Conservation (phyloP, 1,140 invertebrate species). For the Elymnias hypermnestra region DNA sequence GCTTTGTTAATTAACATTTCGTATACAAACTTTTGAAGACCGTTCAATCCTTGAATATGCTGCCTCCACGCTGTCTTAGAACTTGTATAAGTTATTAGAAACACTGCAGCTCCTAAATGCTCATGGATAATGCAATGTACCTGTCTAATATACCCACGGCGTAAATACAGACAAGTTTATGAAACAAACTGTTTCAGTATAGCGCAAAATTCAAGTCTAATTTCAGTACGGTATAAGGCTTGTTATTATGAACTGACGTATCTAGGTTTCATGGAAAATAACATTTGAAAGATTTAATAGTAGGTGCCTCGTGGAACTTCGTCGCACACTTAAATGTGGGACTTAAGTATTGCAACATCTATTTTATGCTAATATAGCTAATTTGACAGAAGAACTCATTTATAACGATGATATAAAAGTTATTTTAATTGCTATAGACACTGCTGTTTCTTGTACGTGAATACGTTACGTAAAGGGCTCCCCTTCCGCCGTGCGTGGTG, state of each 20-base stretch:
- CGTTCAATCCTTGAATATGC: constrained; percentile 11
- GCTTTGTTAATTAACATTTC: constrained; percentile 9
- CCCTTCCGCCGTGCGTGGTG: too few relatives aligned
- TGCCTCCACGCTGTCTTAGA: constrained; percentile 10
- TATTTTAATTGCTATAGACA: too few relatives aligned
- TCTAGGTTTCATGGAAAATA: too few relatives aligned
- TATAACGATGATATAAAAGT: too few relatives aligned
- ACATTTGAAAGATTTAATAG: too few relatives aligned
- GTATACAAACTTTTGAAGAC: constrained; percentile 14
- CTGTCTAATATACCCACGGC: constrained; percentile 10
- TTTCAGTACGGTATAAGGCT: not conserved
- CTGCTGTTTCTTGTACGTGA: too few relatives aligned
- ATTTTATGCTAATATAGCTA: too few relatives aligned
- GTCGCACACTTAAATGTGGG: too few relatives aligned
- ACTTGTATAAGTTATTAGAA: constrained; percentile 16
- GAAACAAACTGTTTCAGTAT: not conserved
- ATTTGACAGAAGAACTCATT: too few relatives aligned
- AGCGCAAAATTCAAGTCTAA: not conserved
- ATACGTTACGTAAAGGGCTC: too few relatives aligned
- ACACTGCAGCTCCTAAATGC: constrained; percentile 10
- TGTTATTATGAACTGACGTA: not conserved
- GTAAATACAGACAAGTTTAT: constrained; percentile 2
- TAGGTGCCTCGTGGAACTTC: too few relatives aligned
- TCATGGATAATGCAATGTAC: constrained; percentile 19
- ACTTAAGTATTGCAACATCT: too few relatives aligned